Conservation (phyloP, 2,888 invertebrate species). For the Geotrupes spiniger region DNA sequence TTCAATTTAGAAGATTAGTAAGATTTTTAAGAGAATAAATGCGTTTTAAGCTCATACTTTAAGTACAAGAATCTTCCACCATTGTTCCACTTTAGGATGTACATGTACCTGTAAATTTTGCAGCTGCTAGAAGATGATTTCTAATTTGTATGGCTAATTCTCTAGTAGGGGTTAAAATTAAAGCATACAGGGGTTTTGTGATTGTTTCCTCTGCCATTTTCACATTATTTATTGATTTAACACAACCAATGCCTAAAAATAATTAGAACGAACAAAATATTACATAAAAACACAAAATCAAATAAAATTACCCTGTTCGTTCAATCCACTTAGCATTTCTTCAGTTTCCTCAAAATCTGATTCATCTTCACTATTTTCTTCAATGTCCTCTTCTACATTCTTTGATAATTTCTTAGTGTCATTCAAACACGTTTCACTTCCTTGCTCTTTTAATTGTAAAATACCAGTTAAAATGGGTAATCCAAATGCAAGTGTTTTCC, state of each 20-base stretch:
- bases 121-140: slow-evolving; percentile 74
- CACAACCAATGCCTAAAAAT: slow-evolving; percentile 57
- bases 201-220: slow-evolving; percentile 43
- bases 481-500: slow-evolving; percentile 97
- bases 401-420: no score
- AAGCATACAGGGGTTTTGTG: slow-evolving; percentile 68
- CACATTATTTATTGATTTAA: slow-evolving; percentile 58
- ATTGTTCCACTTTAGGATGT: no score
- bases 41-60: no score
- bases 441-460: slow-evolving; percentile 44
- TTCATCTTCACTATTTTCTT: slow-evolving; percentile 19
- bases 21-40: no score
- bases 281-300: no score
- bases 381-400: slow-evolving; percentile 16
- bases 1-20: no score
- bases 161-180: slow-evolving; percentile 93
- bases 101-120: slow-evolving; percentile 70
- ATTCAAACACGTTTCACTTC: no score
- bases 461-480: slow-evolving; percentile 90
- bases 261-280: slow-evolving; percentile 23
- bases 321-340: slow-evolving; percentile 27
- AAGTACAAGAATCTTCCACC: no score
- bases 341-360: slow-evolving; percentile 31
- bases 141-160: slow-evolving; percentile 94
- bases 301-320: slow-evolving; percentile 28